Base-by-base conservation (phyloP, 2,888 invertebrate species). In the Mermis nigrescens region DNA sequence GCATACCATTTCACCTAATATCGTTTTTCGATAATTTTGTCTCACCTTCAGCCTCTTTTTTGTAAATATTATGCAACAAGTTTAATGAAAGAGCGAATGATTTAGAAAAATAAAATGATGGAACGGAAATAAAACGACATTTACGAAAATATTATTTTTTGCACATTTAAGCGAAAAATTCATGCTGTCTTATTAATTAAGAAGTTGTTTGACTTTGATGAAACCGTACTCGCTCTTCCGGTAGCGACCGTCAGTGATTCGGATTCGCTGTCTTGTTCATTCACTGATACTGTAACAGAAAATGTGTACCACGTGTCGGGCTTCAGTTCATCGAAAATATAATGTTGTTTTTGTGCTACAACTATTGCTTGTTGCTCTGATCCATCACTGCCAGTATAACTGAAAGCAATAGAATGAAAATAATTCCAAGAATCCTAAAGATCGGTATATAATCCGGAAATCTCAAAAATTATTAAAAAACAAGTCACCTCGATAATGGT, bases 271-370 rank as follows among this genome's bases (percentile, higher is more conserved):
- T 57, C 57, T 48, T 45, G 46, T 7, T 27, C 48, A 24, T 29
- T 29, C 38, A 46, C 51, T 22, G 51, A 7, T 26, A 57, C 57
- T 15, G 57, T 57, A 19, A 57, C 46, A 4, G 46, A 3, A 26
- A 57, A 57, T 3, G 57, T 57, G 31, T 57, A 57, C 57, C 57
- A 57, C 7, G 27, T 57, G 24, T 48, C 46, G 4, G 57, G 57
- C n/a, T 46, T 46, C 26, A 57, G 29, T 22, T 57, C 24, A 4
- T 46, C 29, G 46, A 57, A 57, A 2, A 46, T 28, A 28, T 57
- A 24, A 19, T 26, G 3, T 12, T 27, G 22, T n/a, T 51, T 4
- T 27, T 51, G 15, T 3, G 26, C 19, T 4, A 57, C 27, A n/a
- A 29, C 24, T 3, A 51, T 7, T 15, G 57, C 19, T 4, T 28